phyloP scores from a whole-genome alignment of 2,797 vertebrate species.

The Luscinia luscinia region DNA sequence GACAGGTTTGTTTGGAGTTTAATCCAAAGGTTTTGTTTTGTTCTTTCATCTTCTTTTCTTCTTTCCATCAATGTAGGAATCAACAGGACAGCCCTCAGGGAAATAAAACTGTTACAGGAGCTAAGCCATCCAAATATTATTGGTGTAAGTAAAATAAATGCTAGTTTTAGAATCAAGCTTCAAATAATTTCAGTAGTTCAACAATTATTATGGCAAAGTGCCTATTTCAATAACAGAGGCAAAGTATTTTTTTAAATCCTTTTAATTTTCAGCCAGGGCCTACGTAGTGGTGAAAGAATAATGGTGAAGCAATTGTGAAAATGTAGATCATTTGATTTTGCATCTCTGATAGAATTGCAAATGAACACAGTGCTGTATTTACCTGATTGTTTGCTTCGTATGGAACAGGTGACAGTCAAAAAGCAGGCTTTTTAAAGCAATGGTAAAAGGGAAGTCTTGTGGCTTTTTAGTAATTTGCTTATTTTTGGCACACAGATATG shows the following conservation, averaged over 20 bases:
- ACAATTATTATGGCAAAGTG: neutral
- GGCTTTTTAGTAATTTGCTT: neutral
- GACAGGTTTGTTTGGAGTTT: neutral
- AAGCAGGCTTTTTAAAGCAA: neutral
- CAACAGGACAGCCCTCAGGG: constrained; percentile 95
- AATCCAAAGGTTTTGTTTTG: neutral
- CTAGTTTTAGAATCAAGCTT: neutral
- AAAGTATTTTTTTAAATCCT: neutral
- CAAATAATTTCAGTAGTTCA: neutral
- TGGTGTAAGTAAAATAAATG: constrained; percentile 84
- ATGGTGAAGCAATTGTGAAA: neutral
- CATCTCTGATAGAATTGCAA: neutral
- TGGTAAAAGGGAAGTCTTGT: neutral
- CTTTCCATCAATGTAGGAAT: constrained; percentile 81
- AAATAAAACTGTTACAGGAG: constrained; percentile 96
- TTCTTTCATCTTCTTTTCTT: neutral
- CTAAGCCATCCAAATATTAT: constrained; percentile 97
- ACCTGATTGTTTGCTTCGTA: neutral
- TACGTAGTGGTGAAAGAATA: neutral
- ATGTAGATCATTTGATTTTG: neutral
- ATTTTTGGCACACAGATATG: neutral
- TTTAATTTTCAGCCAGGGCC: neutral
- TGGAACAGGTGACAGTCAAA: neutral
- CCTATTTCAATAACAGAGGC: neutral
- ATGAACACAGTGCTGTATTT: neutral